Base-by-base conservation (phyloP, 1,140 invertebrate species). In the Tetranychus cinnabarinus region DNA sequence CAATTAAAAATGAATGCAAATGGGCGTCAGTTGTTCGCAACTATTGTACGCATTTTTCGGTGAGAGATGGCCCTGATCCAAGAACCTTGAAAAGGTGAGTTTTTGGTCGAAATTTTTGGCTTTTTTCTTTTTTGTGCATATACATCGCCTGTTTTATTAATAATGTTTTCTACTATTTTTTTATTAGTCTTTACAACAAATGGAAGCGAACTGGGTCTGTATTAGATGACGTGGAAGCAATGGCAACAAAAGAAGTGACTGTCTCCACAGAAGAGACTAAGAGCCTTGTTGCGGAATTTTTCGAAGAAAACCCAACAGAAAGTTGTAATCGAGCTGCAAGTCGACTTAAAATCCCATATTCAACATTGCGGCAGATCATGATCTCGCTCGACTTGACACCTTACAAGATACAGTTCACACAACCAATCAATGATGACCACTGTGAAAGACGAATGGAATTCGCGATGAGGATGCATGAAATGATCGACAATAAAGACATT, bases 311-410 rank as follows among this genome's bases (percentile, higher is more conserved):
- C 4, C 50, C 59, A 6, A 60, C 7, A 2, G 46, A 13, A 15
- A 33, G 10, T n/a, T 2, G 6, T 10, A 2, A 5, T 13, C 2
- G 50, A 35, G 46, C 35, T 35, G 31, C 59, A 3, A 45, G 52
- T 13, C 3, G n/a, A 23, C 13, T 52, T 15, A 12, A 13, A 4
- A 60, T 50, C 15, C 39, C 23, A 6, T 50, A 2, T 42, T 13
- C 7, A 60, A 15, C 37, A 59, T 62, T 31, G 59, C 15, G 58
- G 55, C 52, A 55, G 39, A 63, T 12, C n/a, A n/a, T n/a, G n/a
- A n/a, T n/a, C n/a, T n/a, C n/a, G n/a, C 58, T 63, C 13, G 42
- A 60, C 8, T 46, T 63, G 15, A 55, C 37, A 39, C 39, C 59
- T 35, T 58, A 61, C 36, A 63, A 63, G 36, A 45, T 61, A 0